Evolutionary conservation across 2,797 vertebrate genomes (phyloP).

Genomic region (Pelobates cultripes): DNA sequence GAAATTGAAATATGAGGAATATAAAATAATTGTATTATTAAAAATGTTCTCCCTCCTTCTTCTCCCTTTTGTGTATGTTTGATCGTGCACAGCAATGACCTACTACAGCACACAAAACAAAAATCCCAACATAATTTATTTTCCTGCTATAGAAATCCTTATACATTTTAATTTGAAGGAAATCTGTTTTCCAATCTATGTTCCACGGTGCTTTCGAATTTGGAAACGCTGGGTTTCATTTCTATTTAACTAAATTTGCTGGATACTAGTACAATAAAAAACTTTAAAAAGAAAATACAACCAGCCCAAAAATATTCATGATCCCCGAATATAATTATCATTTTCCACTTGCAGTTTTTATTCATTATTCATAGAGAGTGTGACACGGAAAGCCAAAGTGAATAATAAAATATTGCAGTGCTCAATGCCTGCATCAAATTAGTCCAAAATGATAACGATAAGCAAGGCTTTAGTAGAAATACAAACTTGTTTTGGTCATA

Average conservation of each 20-base stretch:
- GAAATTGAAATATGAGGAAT: no score
- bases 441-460: background rate
- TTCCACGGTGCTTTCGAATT: no score
- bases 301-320: slow-evolving; percentile 8
- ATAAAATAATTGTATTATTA: no score
- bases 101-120: no score
- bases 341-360: background rate
- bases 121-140: no score
- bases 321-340: background rate
- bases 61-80: no score
- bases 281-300: background rate
- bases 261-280: background rate
- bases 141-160: no score
- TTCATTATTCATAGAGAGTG: slow-evolving; percentile 1
- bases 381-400: background rate
- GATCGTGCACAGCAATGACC: no score
- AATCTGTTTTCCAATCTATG: no score
- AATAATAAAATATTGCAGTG: background rate
- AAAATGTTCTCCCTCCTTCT: no score
- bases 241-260: background rate
- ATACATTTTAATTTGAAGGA: no score
- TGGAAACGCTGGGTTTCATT: no score
- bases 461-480: background rate
- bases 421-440: background rate
- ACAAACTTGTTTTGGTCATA: background rate